Evolutionary conservation across 2,888 invertebrate genomes (phyloP).

Genomic region (Cryptocephalus primarius): DNA sequence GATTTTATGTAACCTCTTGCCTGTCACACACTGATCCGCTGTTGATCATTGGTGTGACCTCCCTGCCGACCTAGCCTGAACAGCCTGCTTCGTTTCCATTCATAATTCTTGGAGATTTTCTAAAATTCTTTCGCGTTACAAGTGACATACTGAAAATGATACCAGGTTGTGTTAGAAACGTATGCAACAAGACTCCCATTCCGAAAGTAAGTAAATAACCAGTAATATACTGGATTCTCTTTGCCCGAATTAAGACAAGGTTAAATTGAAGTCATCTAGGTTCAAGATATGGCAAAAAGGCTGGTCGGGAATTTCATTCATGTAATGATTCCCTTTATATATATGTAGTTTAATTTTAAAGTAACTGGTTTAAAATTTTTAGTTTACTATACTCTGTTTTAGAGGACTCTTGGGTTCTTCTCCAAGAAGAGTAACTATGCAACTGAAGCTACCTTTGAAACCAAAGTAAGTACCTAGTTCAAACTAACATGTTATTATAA

Average conservation of each 20-base stretch:
- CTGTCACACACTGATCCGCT: too few species aligned
- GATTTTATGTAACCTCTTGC: too few species aligned
- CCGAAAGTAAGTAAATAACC: conserved; percentile 41
- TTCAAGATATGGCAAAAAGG: background rate
- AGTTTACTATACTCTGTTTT: conserved; percentile 11
- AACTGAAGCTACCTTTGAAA: conserved; percentile 52
- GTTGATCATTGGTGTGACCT: too few species aligned
- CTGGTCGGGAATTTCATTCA: background rate
- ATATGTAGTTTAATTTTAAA: conserved; percentile 5
- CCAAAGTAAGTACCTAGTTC: conserved; percentile 37
- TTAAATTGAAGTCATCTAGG: background rate
- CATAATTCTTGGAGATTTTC: too few species aligned
- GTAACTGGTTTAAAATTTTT: conserved; percentile 3
- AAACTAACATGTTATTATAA: too few species aligned
- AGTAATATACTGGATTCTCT: background rate
- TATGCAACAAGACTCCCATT: conserved; percentile 33
- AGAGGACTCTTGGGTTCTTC: conserved; percentile 30
- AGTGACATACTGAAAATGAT: conserved; percentile 30
- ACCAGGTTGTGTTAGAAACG: conserved; percentile 34
- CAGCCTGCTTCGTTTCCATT: too few species aligned
- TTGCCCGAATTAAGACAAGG: background rate
- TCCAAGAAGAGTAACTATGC: conserved; percentile 39
- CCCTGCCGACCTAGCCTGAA: too few species aligned
- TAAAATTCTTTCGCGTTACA: too few species aligned
- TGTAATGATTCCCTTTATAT: background rate